Evolutionary conservation across 64 coral and sea anemone species (phyloP), one percentile per base, ranked within the genome.

Genomic region (Stichodactyla mertensii): DNA sequence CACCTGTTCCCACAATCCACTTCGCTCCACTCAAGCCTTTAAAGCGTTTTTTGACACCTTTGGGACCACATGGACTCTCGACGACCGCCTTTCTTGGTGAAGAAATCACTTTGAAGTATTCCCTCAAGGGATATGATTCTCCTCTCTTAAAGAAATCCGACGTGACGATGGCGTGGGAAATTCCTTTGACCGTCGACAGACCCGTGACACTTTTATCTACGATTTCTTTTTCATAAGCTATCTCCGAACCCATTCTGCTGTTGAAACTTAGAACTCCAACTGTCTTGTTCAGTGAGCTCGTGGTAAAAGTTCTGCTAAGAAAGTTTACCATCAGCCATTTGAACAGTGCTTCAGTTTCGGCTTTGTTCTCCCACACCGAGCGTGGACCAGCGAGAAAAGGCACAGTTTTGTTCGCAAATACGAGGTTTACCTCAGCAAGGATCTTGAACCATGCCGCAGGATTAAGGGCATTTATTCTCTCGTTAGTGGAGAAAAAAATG

Each of bases 1-100:
- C 78, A 53, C 78, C 78, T 20, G 78, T 81, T 7, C 78, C 78
- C 4, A 81, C 78, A 81, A 81, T 81, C 78, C 78, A 81, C 78
- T 81, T 81, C 14, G 54, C 78, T 81, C 78, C 78, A 16, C 14
- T 9, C 16, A 81, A 8, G 16, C 78, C 78, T 55, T 81, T 81
- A 10, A 81, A 81, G 15, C 16, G 51, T 52, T 81, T 81, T 53
- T 54, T 81, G 16, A 81, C 53, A 7, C 78, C 78, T 81, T 81
- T 81, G 18, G 78, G 78, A 6, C 52, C 78, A 81, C 78, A 81
- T 15, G 78, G 78, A 20, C 78, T 81, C 20, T 22, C 20, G 13
- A 81, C 16, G 53, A 81, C 78, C 16, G 78, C 0, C n/a, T 81
- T 52, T 55, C 36, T 55, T 19, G 78, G 78, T 81, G 36, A 53